These are phyloP conservation scores for Ichneumoninae sp. DNA, from an alignment of 2,888 invertebrate species.

Conservation along the genomic window DNA sequence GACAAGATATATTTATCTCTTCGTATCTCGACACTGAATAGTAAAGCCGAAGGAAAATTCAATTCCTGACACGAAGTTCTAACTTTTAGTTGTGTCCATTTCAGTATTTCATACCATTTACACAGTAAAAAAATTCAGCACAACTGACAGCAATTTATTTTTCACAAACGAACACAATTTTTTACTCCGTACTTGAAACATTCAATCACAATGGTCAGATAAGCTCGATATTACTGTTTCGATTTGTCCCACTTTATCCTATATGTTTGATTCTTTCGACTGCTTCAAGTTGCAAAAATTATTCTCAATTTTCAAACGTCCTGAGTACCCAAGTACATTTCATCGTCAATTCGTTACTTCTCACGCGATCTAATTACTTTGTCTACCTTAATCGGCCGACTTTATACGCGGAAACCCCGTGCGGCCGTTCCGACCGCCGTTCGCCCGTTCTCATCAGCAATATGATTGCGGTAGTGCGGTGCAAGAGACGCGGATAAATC, in stretches of 20 bases:
- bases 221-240: background rate
- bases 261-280: background rate
- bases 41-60: background rate
- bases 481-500: conserved; percentile 66
- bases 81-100: background rate
- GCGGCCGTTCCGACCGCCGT: conserved; percentile 23
- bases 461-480: conserved; percentile 61
- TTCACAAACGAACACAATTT: background rate
- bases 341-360: conserved; percentile 38
- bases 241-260: background rate
- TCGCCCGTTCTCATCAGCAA: conserved; percentile 49
- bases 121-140: background rate
- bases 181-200: background rate
- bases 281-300: background rate
- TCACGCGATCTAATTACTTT: conserved; percentile 68
- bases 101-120: background rate
- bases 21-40: background rate
- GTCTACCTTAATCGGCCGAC: conserved; percentile 63
- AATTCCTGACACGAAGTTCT: background rate
- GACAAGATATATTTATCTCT: background rate
- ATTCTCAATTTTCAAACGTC: background rate
- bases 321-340: background rate
- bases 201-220: background rate
- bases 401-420: conserved; percentile 62
- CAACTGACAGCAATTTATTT: background rate